Evolutionary conservation across 2,113 vertebrate species (phyloP), one percentile per base, ranked within the genome.

Genomic region (Isurus oxyrinchus): DNA sequence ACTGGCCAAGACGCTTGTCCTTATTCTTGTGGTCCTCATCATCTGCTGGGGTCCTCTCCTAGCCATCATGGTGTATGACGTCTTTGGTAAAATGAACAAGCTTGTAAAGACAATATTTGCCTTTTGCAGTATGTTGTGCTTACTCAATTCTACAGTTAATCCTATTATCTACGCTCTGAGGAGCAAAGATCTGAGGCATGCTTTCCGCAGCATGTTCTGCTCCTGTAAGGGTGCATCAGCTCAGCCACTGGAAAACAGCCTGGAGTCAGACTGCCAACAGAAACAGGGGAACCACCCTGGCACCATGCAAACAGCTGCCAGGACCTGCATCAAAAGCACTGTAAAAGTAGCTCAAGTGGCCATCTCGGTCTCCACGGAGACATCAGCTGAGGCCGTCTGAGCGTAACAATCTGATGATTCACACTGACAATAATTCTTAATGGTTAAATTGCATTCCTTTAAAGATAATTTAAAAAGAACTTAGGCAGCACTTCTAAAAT

Each of bases 271-370:
- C 98, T 99, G 98, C 98, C 99, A 98, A 98, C 99, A 99, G 98
- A 98, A 98, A 97, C 98, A 98, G 0, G 97, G 98, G 93, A 98
- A 99, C 97, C 98, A 98, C 7, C 88, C 98, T 0, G 98, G 99
- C 95, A 99, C 98, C 0, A 98, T 99, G 97, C 98, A 99, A 97
- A 98, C 99, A 97, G 99, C 99, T 5, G 99, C 99, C 0, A 99
- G 99, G 97, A 99, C 98, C 98, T 99, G 99, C 96, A 99, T 99
- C 97, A 99, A 99, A 98, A 99, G 99, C 98, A 99, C 99, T 97
- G 99, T 99, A 98, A 99, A 99, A 99, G 99, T 99, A 97, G 99
- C 99, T 98, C 99, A 99, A 99, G 99, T 99, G 97, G 99, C 99
- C 97, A 99, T 99, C 98, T 99, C 99, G 96, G 99, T 99, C 96